These are phyloP conservation scores for Panthera uncia DNA, from an alignment of 2,113 vertebrate species.

Conservation along the genomic window DNA sequence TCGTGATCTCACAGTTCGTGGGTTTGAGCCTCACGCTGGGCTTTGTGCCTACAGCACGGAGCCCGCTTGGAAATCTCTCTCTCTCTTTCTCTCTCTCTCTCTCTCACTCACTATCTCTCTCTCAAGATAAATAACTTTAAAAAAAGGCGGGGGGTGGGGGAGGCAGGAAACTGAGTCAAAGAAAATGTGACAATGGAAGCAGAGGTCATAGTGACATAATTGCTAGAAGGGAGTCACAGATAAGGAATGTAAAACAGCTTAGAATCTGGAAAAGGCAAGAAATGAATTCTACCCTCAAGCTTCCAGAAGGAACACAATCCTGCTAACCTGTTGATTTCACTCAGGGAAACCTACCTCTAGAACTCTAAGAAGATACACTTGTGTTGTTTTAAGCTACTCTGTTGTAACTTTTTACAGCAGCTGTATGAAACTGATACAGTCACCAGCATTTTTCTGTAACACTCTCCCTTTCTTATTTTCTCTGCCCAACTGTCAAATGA, in stretches of 20 bases:
- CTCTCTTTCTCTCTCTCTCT: too few species aligned
- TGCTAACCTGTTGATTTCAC: not conserved
- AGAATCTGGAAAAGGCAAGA: not conserved
- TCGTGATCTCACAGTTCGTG: too few species aligned
- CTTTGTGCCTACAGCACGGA: too few species aligned
- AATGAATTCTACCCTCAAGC: not conserved
- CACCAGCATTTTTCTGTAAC: not conserved
- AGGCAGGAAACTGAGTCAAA: not conserved
- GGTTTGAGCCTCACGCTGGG: too few species aligned
- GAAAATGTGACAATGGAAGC: too few species aligned
- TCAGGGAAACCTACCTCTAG: not conserved
- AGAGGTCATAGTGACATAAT: not conserved
- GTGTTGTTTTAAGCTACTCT: not conserved
- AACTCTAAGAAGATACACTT: not conserved
- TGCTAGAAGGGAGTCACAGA: not conserved
- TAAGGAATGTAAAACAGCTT: not conserved
- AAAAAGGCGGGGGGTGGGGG: too few species aligned
- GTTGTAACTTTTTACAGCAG: not conserved
- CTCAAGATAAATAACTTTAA: too few species aligned
- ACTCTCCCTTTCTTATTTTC: not conserved
- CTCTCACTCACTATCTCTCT: too few species aligned
- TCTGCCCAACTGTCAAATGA: not conserved
- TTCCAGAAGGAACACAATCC: not conserved
- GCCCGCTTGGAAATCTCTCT: too few species aligned
- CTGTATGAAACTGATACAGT: not conserved